A percentile compares a stretch with the other conserved stretches of the same genome.
Evolutionary conservation across 2,113 vertebrate genomes (phyloP).

Genomic region (Dissostichus mawsoni): DNA sequence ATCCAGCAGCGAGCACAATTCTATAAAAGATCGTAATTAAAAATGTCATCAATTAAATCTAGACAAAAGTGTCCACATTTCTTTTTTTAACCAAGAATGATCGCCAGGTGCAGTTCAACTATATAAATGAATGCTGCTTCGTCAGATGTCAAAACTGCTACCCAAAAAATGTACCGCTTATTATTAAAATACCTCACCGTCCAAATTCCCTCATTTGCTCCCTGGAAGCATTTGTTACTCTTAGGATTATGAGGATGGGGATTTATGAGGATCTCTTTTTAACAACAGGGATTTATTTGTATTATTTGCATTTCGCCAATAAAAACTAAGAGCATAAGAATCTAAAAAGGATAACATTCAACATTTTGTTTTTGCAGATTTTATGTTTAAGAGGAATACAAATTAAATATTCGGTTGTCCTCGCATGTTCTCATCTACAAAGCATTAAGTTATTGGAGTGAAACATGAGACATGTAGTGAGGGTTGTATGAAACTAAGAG

Average conservation of each 20-base stretch:
- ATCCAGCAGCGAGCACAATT: background rate
- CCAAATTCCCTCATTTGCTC: background rate
- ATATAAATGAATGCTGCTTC: background rate
- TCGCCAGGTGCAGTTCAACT: background rate
- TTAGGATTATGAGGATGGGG: background rate
- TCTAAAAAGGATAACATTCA: background rate
- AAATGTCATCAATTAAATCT: background rate
- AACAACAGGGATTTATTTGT: background rate
- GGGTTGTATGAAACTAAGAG: slow-evolving; percentile 6
- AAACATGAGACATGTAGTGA: background rate
- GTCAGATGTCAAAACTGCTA: background rate
- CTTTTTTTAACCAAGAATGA: background rate
- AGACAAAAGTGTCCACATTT: background rate
- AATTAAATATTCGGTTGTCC: background rate
- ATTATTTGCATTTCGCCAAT: slow-evolving; percentile 13
- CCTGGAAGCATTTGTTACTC: background rate
- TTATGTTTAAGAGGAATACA: background rate
- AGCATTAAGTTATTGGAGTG: background rate
- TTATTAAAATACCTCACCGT: background rate
- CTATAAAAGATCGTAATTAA: background rate
- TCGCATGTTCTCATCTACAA: slow-evolving; percentile 12
- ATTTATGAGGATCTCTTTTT: background rate
- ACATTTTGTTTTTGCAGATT: background rate
- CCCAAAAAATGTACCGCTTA: background rate
- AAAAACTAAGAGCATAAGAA: background rate